phyloP scores from a whole-genome alignment of 1,140 invertebrate species.

The Brachionus rotundiformis region DNA sequence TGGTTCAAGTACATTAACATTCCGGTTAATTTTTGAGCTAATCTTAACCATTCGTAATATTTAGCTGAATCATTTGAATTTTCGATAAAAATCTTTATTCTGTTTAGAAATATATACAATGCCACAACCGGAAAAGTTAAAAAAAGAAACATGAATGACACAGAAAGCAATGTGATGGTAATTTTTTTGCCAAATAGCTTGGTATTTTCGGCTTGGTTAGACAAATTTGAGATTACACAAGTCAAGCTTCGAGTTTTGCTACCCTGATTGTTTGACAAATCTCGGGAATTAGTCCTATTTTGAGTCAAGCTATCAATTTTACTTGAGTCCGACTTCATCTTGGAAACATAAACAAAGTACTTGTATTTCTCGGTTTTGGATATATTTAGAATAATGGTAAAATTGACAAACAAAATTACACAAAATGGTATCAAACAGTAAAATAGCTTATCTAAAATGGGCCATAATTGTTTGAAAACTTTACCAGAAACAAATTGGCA shows the following conservation, averaged over 20 bases:
- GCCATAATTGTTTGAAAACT: conserved; percentile 4
- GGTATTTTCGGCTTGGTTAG: neutral
- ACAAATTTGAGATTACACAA: neutral
- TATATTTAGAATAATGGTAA: conserved; percentile 29
- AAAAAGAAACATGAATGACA: conserved; percentile 33
- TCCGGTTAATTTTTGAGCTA: neutral
- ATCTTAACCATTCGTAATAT: neutral
- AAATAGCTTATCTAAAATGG: conserved; percentile 35
- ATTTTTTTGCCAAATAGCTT: conserved; percentile 32
- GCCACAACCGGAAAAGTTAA: conserved; percentile 18
- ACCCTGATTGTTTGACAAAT: neutral
- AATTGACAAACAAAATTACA: conserved; percentile 1
- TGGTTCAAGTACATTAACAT: conserved; percentile 49
- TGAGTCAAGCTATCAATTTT: neutral
- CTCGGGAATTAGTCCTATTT: neutral
- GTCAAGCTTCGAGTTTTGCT: neutral
- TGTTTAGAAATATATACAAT: conserved; percentile 24
- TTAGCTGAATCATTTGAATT: neutral
- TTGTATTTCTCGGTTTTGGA: conserved; percentile 31
- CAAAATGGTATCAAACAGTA: conserved; percentile 44
- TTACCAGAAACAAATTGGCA: conserved; percentile 14
- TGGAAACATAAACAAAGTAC: conserved; percentile 5
- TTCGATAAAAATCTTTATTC: conserved; percentile 20
- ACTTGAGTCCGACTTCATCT: neutral
- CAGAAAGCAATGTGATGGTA: neutral